Evolutionary conservation across 2,113 vertebrate genomes (phyloP), one percentile per base, ranked within the genome.

Genomic region (Mobula hypostoma): DNA sequence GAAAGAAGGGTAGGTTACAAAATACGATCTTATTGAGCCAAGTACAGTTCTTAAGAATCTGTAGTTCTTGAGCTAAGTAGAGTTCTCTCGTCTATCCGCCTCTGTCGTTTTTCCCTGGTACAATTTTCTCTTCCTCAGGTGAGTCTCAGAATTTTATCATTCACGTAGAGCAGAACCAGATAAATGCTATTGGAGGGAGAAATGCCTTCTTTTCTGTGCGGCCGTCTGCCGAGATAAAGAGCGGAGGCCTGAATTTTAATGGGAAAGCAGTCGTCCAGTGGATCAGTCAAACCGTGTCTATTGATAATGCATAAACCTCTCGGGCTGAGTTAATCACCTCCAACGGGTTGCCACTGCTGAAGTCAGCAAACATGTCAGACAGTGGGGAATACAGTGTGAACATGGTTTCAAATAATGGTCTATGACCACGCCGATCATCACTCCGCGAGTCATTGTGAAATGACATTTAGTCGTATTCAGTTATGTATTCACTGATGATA

Each of bases 271-370:
- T 83, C 21, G 80, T 12, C 1, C 48, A 0, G 8, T 56, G 80
- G 80, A 0, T 58, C 48, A 2, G 1, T 58, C 0, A 0, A 40
- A 24, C 0, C 1, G 21, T 48, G 0, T 3, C 27, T 2, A 11
- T 2, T 56, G 9, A 3, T 27, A 0, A 11, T 58, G 19, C 48
- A 2, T 83, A 56, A 19, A 58, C 0, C 27, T 5, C 7, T 4
- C 40, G 80, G 19, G 19, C 48, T 58, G 21, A 58, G 7, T 27
- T 83, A 27, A 24, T 58, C 21, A 40, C 48, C 7, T 7, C 40
- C 2, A 83, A 83, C 8, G 48, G 80, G 21, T 83, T 36, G 8
- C 48, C 56, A 7, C 80, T 83, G 40, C 40, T 83, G 80, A 27
- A 83, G 40, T 83, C 80, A 83, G 48, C 56, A 36, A 58, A 19